Evolutionary conservation across 2,888 invertebrate species (phyloP).

Genomic region (Lithodes maja): DNA sequence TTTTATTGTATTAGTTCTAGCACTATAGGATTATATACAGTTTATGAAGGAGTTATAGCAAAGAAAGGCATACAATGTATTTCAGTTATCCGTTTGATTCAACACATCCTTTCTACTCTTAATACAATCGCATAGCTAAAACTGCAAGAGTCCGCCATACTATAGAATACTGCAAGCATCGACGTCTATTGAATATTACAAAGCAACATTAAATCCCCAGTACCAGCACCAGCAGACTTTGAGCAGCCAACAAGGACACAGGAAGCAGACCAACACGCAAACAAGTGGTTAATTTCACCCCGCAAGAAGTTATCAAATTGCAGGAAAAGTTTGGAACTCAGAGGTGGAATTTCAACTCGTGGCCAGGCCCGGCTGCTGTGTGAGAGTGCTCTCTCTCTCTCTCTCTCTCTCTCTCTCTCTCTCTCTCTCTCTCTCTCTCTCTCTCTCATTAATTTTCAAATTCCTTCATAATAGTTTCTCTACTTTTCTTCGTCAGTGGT

Average conservation of each 20-base stretch:
- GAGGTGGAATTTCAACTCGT: not conserved
- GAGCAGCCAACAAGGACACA: not conserved
- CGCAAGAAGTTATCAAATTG: conserved; percentile 1
- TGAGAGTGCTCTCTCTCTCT: not conserved
- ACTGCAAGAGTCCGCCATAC: too few relatives aligned
- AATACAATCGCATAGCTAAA: too few relatives aligned
- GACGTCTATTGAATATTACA: too few relatives aligned
- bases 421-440: not conserved
- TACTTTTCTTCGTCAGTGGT: not conserved
- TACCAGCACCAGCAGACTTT: too few relatives aligned
- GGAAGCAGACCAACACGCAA: not conserved
- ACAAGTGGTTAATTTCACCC: not conserved
- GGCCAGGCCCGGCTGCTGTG: not conserved
- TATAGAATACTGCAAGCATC: too few relatives aligned
- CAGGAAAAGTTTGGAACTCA: not conserved
- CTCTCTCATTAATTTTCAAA: not conserved
- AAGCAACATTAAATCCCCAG: too few relatives aligned
- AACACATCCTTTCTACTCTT: too few relatives aligned
- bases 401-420: not conserved
- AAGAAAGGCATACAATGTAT: too few relatives aligned
- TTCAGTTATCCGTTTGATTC: too few relatives aligned
- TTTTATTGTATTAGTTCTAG: too few relatives aligned
- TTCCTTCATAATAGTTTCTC: not conserved
- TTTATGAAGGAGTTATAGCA: too few relatives aligned
- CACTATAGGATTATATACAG: too few relatives aligned